Evolutionary conservation across 1,140 invertebrate species (phyloP).

Genomic region (Psilanteris sp.): DNA sequence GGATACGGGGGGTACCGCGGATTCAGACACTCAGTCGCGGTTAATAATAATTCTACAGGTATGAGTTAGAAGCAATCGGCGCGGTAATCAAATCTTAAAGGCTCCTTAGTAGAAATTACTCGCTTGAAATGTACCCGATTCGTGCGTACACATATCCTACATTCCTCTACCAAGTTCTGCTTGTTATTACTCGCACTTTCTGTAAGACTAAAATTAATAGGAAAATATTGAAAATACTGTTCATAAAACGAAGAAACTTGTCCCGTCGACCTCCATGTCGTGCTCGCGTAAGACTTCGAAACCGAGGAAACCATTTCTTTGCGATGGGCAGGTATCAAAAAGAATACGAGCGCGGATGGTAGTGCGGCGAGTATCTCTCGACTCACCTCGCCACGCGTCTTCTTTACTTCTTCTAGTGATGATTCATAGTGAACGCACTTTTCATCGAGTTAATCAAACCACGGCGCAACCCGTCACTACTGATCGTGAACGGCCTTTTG

Average conservation of each 20-base stretch:
- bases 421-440: slow-evolving; percentile 71
- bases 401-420: slow-evolving; percentile 63
- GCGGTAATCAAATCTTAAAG: too few relatives aligned
- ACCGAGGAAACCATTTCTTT: slow-evolving; percentile 34
- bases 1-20: too few relatives aligned
- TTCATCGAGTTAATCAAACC: slow-evolving; percentile 77
- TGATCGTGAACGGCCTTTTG: slow-evolving; percentile 8
- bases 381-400: slow-evolving; percentile 52
- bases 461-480: not conserved
- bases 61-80: too few relatives aligned
- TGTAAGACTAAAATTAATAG: too few relatives aligned
- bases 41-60: slow-evolving; percentile 2
- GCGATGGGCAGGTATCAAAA: slow-evolving; percentile 35
- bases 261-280: slow-evolving; percentile 15
- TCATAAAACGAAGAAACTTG: slow-evolving; percentile 3
- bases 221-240: too few relatives aligned
- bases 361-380: slow-evolving; percentile 31
- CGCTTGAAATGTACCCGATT: too few relatives aligned
- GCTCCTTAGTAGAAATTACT: too few relatives aligned
- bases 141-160: too few relatives aligned
- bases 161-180: too few relatives aligned
- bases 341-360: slow-evolving; percentile 38
- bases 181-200: too few relatives aligned
- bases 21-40: not conserved
- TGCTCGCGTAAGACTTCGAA: slow-evolving; percentile 33